A percentile compares a stretch with the other conserved stretches of the same genome.
Conservation (phyloP, 2,113 vertebrate genomes). For the Ailuropoda melanoleuca region DNA sequence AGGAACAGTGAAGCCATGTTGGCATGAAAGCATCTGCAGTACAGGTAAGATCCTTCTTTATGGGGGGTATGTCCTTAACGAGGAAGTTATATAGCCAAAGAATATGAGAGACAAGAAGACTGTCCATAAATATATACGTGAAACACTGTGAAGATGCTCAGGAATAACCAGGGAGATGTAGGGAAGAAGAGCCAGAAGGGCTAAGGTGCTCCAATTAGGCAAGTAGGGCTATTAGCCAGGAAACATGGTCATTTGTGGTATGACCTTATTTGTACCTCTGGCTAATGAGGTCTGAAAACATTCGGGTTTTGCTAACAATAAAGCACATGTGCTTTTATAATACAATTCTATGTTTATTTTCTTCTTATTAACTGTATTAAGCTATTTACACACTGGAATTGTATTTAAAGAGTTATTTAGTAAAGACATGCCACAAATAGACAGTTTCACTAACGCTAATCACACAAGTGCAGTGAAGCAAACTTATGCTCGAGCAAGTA, state of each 20-base stretch:
- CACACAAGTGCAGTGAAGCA: constrained; percentile 53
- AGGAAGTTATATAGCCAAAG: background rate
- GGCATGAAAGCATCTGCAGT: background rate
- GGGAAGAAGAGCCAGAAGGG: background rate
- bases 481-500: constrained; percentile 45
- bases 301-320: background rate
- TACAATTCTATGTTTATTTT: constrained; percentile 38
- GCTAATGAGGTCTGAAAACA: background rate
- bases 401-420: constrained; percentile 44
- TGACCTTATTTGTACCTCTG: background rate
- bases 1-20: background rate
- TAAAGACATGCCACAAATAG: constrained; percentile 41
- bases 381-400: constrained; percentile 28
- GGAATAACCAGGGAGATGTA: background rate
- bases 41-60: background rate
- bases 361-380: constrained; percentile 46
- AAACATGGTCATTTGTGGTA: background rate
- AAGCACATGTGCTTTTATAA: background rate
- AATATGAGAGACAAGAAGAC: background rate
- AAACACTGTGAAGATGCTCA: background rate
- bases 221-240: background rate
- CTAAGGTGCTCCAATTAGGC: background rate
- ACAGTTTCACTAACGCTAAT: constrained; percentile 45
- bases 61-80: background rate
- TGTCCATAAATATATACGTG: background rate